Evolutionary conservation across 2,888 invertebrate genomes (phyloP).

Genomic region (Rhynchonema sp.): DNA sequence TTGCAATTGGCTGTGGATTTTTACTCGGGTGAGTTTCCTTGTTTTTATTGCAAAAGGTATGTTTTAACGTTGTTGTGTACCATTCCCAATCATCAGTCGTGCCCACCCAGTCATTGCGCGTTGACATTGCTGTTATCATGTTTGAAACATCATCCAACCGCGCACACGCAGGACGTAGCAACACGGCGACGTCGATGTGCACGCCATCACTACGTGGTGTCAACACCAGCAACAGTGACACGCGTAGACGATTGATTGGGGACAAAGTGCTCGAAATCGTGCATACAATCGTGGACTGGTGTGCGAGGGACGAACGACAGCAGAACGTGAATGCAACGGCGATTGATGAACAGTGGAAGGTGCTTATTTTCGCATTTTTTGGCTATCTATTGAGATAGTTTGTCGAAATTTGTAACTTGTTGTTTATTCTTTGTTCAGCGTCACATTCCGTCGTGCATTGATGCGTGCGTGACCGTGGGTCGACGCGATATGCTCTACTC

Average conservation of each 20-base stretch:
- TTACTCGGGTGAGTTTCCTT: background rate
- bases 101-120: too few species aligned
- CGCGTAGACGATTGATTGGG: background rate
- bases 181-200: too few species aligned
- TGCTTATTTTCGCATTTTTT: too few species aligned
- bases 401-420: too few species aligned
- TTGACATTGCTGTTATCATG: too few species aligned
- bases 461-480: background rate
- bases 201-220: too few species aligned
- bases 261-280: background rate
- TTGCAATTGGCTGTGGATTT: background rate
- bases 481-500: conserved; percentile 40
- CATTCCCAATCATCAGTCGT: too few species aligned
- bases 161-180: too few species aligned
- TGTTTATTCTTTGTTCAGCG: background rate
- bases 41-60: background rate
- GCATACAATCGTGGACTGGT: background rate
- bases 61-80: background rate
- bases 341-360: background rate
- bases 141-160: too few species aligned
- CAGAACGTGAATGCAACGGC: background rate
- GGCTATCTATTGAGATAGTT: too few species aligned
- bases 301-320: background rate
- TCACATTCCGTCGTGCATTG: background rate
- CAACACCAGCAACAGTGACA: background rate